Evolutionary conservation across 2,888 invertebrate species (phyloP).

Genomic region (Polymixis lichenea): DNA sequence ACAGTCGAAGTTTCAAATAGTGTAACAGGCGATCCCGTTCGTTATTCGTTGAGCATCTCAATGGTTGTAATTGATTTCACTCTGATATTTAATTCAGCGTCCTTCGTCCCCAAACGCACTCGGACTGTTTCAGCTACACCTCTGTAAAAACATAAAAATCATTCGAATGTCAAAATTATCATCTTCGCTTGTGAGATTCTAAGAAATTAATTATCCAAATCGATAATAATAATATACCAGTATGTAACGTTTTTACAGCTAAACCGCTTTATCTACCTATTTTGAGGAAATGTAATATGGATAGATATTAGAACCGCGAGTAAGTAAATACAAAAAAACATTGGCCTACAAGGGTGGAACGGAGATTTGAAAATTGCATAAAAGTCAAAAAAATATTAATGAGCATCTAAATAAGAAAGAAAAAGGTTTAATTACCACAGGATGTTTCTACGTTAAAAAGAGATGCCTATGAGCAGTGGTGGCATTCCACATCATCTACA

Average conservation of each 20-base stretch:
- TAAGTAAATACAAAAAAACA: too few relatives aligned
- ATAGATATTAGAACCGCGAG: too few relatives aligned
- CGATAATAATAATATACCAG: too few relatives aligned
- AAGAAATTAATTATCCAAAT: neutral
- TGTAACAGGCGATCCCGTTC: neutral
- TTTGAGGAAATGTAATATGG: too few relatives aligned
- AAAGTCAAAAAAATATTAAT: neutral
- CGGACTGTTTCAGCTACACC: constrained; percentile 15
- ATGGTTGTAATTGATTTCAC: constrained; percentile 40
- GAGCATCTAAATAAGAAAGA: too few relatives aligned
- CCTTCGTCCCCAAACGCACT: constrained; percentile 26
- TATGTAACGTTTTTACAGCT: neutral
- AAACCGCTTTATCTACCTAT: neutral
- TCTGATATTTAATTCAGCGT: constrained; percentile 26
- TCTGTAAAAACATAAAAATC: constrained; percentile 33
- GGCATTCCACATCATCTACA: too few relatives aligned
- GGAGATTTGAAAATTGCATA: too few relatives aligned
- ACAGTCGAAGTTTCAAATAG: neutral
- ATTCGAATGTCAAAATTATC: neutral
- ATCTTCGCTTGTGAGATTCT: neutral
- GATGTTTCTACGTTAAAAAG: too few relatives aligned
- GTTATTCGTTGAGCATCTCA: constrained; percentile 36
- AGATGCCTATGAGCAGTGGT: too few relatives aligned
- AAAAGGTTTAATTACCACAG: too few relatives aligned
- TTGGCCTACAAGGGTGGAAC: too few relatives aligned